These are phyloP conservation scores for Alcedo quadribrachys DNA, from an alignment of 2,797 vertebrate species.

Conservation along the genomic window DNA sequence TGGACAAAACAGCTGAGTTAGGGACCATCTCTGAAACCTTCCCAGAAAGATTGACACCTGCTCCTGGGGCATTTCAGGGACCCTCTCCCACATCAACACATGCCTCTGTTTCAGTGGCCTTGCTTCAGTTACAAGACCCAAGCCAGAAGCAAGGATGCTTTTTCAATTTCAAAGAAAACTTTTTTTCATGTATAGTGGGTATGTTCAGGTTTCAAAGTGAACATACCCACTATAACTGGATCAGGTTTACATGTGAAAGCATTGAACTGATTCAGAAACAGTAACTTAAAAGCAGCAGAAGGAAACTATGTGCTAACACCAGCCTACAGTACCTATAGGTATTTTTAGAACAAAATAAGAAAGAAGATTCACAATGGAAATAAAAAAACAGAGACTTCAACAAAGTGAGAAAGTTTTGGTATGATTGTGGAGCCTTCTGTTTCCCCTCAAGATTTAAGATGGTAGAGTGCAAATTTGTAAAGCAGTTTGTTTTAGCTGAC, in stretches of 20 bases:
- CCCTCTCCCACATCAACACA: background rate
- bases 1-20: background rate
- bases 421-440: background rate
- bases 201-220: background rate
- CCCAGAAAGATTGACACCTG: background rate
- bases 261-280: background rate
- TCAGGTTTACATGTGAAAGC: background rate
- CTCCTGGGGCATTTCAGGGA: background rate
- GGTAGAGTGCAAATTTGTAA: background rate
- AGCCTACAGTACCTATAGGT: background rate
- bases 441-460: slow-evolving; percentile 18
- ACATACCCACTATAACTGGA: background rate
- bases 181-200: background rate
- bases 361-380: background rate
- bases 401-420: background rate
- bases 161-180: background rate
- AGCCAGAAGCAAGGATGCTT: background rate
- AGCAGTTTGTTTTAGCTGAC: background rate
- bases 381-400: background rate
- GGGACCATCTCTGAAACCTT: background rate
- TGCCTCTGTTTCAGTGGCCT: background rate
- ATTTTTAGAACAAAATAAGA: slow-evolving; percentile 39
- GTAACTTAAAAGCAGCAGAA: background rate
- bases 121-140: background rate
- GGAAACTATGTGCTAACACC: background rate